Evolutionary conservation across 2,797 vertebrate species (phyloP), one percentile per base, ranked within the genome.

Genomic region (Carcharodon carcharias): DNA sequence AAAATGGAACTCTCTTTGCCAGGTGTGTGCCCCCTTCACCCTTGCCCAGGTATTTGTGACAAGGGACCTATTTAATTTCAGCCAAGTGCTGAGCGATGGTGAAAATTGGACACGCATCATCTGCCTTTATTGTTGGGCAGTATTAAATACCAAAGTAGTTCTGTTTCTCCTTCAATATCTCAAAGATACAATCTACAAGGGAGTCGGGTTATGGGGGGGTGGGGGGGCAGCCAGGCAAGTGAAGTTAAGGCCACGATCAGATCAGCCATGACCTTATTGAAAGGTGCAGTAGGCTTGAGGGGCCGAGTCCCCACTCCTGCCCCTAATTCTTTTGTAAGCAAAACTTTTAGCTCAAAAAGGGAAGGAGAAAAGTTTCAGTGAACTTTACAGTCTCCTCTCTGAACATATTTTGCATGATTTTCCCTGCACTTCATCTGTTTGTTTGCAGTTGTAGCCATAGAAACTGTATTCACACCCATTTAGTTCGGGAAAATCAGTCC

Each of bases 391-490:
- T 8, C 28, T 18, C 12, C 61, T n/a, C 35, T 92, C 4, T 63
- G 98, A 98, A 99, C 98, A 98, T 99, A 98, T 99, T 99, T 98
- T 98, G 98, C 97, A 97, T 97, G 4, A 98, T 98, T 98, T 98
- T 98, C 98, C 98, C 97, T 98, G 98, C 98, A 99, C 98, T 98
- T 97, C 98, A 97, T 98, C 97, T 99, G 98, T 99, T 99, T 99
- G 98, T 99, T 98, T 99, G 98, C 97, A 28, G 97, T 96, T 97
- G 98, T 97, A 97, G 56, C 98, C 98, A 98, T 97, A 97, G 98
- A 97, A 98, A 99, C 98, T 96, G 97, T 97, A 98, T 97, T 98
- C 98, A 97, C 96, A 97, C 98, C 97, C 97, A 97, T 97, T 96
- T 96, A 97, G 97, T 97, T 97, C 97, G 97, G 97, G 97, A 97